Conservation (phyloP, 2,888 invertebrate species). For the Sminthurides aquaticus region DNA sequence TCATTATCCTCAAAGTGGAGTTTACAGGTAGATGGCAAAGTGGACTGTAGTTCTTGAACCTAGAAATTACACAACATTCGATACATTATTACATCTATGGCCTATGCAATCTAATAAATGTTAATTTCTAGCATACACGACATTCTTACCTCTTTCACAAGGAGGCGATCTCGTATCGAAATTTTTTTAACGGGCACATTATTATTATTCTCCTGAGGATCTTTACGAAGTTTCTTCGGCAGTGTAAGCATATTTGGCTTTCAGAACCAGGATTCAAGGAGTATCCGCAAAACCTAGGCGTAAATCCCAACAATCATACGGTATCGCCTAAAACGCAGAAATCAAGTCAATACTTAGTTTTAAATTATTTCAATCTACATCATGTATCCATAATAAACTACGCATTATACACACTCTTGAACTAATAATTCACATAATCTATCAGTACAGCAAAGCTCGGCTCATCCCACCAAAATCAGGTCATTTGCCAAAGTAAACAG, state of each 20-base stretch:
- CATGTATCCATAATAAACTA: too few relatives aligned
- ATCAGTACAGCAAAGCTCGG: too few relatives aligned
- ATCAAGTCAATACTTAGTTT: background rate
- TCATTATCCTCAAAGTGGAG: constrained; percentile 75
- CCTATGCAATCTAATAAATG: background rate
- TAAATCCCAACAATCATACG: background rate
- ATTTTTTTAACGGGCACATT: constrained; percentile 35
- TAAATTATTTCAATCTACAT: too few relatives aligned
- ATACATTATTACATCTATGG: background rate
- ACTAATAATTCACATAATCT: background rate
- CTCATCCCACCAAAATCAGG: too few relatives aligned
- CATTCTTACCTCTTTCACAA: constrained; percentile 37
- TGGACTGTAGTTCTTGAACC: constrained; percentile 76
- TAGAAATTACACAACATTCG: constrained; percentile 43
- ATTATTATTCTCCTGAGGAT: constrained; percentile 32
- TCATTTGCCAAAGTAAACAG: too few relatives aligned
- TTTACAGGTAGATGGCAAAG: constrained; percentile 70
- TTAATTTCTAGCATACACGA: too few relatives aligned
- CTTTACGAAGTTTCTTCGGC: constrained; percentile 36
- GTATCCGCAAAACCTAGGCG: background rate
- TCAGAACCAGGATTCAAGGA: background rate
- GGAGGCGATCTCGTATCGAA: constrained; percentile 35
- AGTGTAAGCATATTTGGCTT: constrained; percentile 30
- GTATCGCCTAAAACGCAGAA: background rate
- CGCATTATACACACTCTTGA: too few relatives aligned